Percentiles rank a stretch among this genome's conserved stretches.
Evolutionary conservation across 2,888 invertebrate species (phyloP).

Genomic region (Girardia tigrina): DNA sequence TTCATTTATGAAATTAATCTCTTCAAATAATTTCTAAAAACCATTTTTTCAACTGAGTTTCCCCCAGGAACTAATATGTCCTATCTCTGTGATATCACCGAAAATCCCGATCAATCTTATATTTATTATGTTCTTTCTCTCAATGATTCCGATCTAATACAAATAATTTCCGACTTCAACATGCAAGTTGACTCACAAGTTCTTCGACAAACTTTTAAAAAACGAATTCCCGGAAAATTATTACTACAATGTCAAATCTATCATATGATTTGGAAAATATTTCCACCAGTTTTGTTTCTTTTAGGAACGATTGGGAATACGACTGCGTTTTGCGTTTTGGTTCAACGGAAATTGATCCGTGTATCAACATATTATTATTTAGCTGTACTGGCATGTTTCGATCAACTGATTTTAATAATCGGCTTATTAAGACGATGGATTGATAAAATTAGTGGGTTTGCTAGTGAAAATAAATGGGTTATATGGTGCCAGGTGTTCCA

Average conservation of each 20-base stretch:
- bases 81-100: background rate
- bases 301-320: constrained; percentile 45
- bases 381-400: constrained; percentile 43
- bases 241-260: background rate
- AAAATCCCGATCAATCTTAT: background rate
- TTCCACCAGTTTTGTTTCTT: constrained; percentile 26
- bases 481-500: constrained; percentile 42
- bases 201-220: background rate
- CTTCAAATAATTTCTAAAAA: background rate
- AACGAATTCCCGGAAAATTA: background rate
- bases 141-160: background rate
- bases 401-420: constrained; percentile 43
- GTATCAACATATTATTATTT: constrained; percentile 45
- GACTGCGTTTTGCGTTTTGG: constrained; percentile 43
- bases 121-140: background rate
- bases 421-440: constrained; percentile 45
- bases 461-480: constrained; percentile 40
- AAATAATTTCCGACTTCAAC: background rate
- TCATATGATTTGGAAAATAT: constrained; percentile 21
- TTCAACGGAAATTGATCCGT: constrained; percentile 41
- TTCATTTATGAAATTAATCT: background rate
- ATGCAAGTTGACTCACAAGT: background rate
- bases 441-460: constrained; percentile 42
- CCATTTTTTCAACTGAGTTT: background rate
- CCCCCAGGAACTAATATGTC: background rate